Percentiles rank a stretch among this genome's conserved stretches.
These are phyloP conservation scores for Spizaetus ornatus DNA, from an alignment of 2,113 vertebrate genomes.

Conservation along the genomic window DNA sequence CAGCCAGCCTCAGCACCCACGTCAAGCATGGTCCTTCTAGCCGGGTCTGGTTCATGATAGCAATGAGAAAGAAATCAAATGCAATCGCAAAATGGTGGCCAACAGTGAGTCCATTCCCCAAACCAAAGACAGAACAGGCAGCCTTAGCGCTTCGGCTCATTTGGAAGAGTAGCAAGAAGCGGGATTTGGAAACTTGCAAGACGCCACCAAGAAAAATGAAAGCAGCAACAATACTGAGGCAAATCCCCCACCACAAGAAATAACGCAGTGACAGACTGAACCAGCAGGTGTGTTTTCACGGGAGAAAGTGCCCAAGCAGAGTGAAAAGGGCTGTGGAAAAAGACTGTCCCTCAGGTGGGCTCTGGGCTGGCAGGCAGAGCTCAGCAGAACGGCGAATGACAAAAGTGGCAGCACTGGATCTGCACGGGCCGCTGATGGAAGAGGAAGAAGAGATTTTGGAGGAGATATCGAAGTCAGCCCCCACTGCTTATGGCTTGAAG, in stretches of 20 bases:
- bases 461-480: neutral
- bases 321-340: neutral
- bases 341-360: neutral
- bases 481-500: neutral
- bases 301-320: too few species aligned
- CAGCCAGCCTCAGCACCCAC: neutral
- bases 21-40: neutral
- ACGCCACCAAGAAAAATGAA: neutral
- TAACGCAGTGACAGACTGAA: neutral
- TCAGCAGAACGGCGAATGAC: fast-evolving
- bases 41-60: neutral
- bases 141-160: neutral
- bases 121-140: neutral
- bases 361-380: neutral
- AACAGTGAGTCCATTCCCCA: neutral
- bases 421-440: fast-evolving
- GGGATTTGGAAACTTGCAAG: neutral
- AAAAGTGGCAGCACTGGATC: neutral
- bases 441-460: neutral
- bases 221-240: neutral
- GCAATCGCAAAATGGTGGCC: neutral
- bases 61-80: neutral
- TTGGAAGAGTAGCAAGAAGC: neutral
- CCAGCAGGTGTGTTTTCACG: fast-evolving
- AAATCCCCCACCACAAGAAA: neutral